These are phyloP conservation scores for Saxicola maurus DNA, from an alignment of 2,797 vertebrate genomes.

Conservation along the genomic window DNA sequence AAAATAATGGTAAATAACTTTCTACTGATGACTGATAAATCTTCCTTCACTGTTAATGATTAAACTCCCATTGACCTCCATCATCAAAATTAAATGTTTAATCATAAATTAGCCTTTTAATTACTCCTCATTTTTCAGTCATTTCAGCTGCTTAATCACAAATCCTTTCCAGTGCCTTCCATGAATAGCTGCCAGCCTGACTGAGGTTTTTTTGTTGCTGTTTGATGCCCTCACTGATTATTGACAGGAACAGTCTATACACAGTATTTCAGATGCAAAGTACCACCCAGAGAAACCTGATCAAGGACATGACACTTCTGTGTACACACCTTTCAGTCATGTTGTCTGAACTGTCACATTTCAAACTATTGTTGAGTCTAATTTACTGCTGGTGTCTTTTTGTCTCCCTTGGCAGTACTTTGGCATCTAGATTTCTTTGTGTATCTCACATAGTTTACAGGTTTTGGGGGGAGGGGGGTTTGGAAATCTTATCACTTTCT, in stretches of 20 bases:
- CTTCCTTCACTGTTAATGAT: neutral
- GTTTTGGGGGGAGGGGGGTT: rapidly evolving
- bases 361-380: neutral
- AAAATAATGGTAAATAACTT: neutral
- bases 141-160: neutral
- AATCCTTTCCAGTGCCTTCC: neutral
- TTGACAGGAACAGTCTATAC: neutral
- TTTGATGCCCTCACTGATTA: neutral
- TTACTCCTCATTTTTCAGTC: slow-evolving; percentile 21
- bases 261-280: neutral
- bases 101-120: slow-evolving; percentile 22
- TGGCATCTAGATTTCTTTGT: neutral
- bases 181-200: neutral
- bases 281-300: neutral
- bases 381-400: neutral
- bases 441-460: neutral
- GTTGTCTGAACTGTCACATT: neutral
- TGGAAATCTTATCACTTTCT: neutral
- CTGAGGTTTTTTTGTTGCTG: neutral
- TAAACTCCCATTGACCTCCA: slow-evolving; percentile 10
- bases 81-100: slow-evolving; percentile 22
- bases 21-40: neutral
- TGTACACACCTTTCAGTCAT: neutral
- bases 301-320: neutral
- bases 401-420: neutral